phyloP scores from a whole-genome alignment of 2,888 invertebrate genomes.

The Folsomia candida region DNA sequence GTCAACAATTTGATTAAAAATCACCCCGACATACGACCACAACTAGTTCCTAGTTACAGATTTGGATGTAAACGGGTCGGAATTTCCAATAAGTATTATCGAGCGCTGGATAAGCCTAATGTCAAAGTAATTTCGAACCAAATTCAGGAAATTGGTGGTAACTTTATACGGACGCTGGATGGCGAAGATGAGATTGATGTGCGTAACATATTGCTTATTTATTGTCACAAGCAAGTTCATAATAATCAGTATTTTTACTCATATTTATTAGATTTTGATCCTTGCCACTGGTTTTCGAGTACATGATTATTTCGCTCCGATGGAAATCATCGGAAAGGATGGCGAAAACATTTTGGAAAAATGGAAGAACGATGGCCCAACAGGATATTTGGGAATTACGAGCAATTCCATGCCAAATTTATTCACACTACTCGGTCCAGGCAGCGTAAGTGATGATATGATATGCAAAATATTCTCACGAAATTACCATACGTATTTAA shows the following conservation, averaged over 20 bases:
- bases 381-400: constrained; percentile 30
- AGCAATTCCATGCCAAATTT: constrained; percentile 25
- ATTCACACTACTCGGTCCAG: constrained; percentile 43
- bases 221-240: no score
- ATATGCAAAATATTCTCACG: no score
- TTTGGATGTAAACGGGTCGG: constrained; percentile 43
- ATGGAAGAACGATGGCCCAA: constrained; percentile 38
- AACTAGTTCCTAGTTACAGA: constrained; percentile 33
- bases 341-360: constrained; percentile 24
- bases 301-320: constrained; percentile 41
- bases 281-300: constrained; percentile 44
- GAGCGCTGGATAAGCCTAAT: constrained; percentile 28
- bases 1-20: no score
- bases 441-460: no score
- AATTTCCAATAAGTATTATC: constrained; percentile 36
- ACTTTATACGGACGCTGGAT: no score
- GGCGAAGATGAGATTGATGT: constrained; percentile 41
- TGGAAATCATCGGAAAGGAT: constrained; percentile 29
- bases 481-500: background rate
- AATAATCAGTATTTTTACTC: background rate
- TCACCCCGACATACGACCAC: no score
- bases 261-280: constrained; percentile 32
- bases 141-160: no score
- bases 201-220: no score
- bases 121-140: constrained; percentile 31